These are phyloP conservation scores for Sphecodes monilicornis DNA, from an alignment of 2,888 invertebrate species.

Conservation along the genomic window DNA sequence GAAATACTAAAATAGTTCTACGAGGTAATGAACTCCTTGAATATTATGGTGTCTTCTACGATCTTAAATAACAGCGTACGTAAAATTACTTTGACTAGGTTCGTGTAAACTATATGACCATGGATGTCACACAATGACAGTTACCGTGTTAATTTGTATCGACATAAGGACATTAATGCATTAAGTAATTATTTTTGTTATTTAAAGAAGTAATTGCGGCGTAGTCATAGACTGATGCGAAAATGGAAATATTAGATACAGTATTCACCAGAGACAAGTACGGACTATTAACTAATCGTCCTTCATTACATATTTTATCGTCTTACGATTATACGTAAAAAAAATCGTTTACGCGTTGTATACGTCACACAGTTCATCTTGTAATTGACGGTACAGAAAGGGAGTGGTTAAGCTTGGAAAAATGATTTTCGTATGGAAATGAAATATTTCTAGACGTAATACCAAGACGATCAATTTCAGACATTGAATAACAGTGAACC, in stretches of 20 bases:
- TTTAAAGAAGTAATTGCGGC: not conserved
- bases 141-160: no score
- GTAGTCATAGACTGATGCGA: not conserved
- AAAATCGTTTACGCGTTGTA: not conserved
- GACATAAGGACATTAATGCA: not conserved
- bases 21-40: no score
- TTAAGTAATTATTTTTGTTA: not conserved
- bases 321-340: not conserved
- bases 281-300: not conserved
- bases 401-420: not conserved
- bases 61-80: no score
- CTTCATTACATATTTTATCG: not conserved
- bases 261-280: not conserved
- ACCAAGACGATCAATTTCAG: not conserved
- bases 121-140: no score
- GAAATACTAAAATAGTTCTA: no score
- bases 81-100: no score
- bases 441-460: not conserved
- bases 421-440: not conserved
- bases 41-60: no score
- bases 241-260: not conserved
- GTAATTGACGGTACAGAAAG: not conserved
- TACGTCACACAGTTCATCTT: not conserved
- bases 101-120: no score
- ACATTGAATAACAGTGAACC: not conserved